Evolutionary conservation across 2,888 invertebrate genomes (phyloP).

Genomic region (Xanthorhoe designata): DNA sequence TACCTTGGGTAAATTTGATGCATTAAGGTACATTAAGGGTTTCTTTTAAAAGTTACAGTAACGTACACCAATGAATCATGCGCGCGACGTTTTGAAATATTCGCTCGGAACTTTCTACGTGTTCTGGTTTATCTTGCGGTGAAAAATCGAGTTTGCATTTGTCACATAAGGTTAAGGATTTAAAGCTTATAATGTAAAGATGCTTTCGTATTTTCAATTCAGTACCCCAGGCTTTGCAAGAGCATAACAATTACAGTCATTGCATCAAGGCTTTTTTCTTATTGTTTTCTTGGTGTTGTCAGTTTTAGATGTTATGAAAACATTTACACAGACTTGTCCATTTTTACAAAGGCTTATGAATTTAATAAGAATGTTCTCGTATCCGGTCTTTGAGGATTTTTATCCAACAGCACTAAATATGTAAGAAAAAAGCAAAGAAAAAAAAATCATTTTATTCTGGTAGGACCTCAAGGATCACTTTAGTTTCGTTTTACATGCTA

Average conservation of each 20-base stretch:
- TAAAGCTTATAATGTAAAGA: not conserved
- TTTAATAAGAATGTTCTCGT: not conserved
- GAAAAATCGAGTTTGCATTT: constrained; percentile 31
- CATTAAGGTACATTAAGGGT: constrained; percentile 32
- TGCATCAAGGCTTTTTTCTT: not conserved
- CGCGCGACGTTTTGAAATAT: constrained; percentile 40
- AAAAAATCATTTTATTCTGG: too few relatives aligned
- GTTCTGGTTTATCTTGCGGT: constrained; percentile 36
- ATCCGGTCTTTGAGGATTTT: not conserved
- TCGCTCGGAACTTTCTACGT: constrained; percentile 39
- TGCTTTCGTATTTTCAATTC: not conserved
- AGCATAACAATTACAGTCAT: not conserved
- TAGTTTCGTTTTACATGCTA: too few relatives aligned
- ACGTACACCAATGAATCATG: constrained; percentile 60
- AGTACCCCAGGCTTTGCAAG: not conserved
- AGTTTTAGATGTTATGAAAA: too few relatives aligned
- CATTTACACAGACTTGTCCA: too few relatives aligned
- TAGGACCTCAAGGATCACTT: too few relatives aligned
- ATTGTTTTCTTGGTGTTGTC: too few relatives aligned
- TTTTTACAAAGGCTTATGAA: too few relatives aligned
- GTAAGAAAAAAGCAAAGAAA: too few relatives aligned
- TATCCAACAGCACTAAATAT: not conserved
- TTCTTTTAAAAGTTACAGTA: constrained; percentile 52
- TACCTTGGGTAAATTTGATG: constrained; percentile 15
- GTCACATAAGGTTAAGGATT: not conserved